Conservation (phyloP, 2,113 vertebrate species). For the Rhynchopsitta pachyrhyncha region DNA sequence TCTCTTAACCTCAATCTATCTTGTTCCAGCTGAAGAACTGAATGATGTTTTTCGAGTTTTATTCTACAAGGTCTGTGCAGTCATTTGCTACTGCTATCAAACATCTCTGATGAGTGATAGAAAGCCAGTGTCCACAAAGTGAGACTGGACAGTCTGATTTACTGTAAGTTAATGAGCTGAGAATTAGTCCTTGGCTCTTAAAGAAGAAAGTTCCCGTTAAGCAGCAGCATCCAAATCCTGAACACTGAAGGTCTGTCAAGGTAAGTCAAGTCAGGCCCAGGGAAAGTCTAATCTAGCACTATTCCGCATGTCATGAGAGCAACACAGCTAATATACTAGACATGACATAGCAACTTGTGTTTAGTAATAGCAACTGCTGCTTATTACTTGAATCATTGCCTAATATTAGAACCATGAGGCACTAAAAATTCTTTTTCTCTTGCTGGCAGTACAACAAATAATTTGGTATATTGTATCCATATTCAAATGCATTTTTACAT, state of each 20-base stretch:
- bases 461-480: background rate
- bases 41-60: background rate
- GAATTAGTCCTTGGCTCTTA: conserved; percentile 25
- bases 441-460: background rate
- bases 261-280: background rate
- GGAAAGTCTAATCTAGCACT: background rate
- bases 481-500: background rate
- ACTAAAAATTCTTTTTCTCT: background rate
- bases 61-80: conserved; percentile 32
- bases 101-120: background rate
- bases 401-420: background rate
- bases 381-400: background rate
- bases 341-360: background rate
- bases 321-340: background rate
- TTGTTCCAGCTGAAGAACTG: background rate
- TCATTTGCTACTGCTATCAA: conserved; percentile 7
- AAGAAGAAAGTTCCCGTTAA: background rate
- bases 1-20: background rate
- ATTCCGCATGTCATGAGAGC: background rate
- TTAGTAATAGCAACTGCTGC: background rate
- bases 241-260: background rate
- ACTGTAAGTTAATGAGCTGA: conserved; percentile 22
- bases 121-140: background rate
- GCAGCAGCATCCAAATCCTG: background rate
- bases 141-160: conserved; percentile 9